Conservation (phyloP, 2,888 invertebrate genomes). For the Quadriops clusia region DNA sequence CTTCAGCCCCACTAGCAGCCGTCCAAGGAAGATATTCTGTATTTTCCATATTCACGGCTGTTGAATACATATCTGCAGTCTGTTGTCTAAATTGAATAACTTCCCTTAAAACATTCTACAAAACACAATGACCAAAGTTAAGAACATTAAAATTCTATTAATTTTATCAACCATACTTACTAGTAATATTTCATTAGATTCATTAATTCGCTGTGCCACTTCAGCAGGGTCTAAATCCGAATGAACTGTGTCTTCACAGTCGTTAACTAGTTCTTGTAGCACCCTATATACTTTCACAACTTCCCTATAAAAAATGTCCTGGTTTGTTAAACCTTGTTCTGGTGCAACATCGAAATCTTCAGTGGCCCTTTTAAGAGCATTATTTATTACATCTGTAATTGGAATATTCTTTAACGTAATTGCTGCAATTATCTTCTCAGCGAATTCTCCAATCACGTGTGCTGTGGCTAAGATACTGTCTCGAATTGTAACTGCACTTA, state of each 20-base stretch:
- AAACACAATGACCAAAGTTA: conserved; percentile 12
- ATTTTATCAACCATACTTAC: conserved; percentile 25
- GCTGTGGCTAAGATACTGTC: conserved; percentile 44
- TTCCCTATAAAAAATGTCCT: conserved; percentile 66
- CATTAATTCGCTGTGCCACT: conserved; percentile 42
- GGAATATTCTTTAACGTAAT: conserved; percentile 56
- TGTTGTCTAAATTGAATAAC: conserved; percentile 52
- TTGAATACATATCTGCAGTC: conserved; percentile 41
- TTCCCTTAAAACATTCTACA: conserved; percentile 50
- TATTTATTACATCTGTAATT: conserved; percentile 42
- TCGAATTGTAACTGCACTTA: conserved; percentile 32
- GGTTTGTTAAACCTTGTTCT: conserved; percentile 46
- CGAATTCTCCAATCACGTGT: conserved; percentile 46
- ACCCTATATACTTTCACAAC: conserved; percentile 54
- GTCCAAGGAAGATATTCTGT: conserved; percentile 69
- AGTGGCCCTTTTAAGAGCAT: conserved; percentile 45
- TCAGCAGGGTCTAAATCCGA: conserved; percentile 46
- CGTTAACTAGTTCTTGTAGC: conserved; percentile 48
- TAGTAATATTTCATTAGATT: conserved; percentile 47
- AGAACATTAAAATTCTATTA: conserved; percentile 4
- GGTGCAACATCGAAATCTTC: conserved; percentile 35
- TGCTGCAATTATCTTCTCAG: conserved; percentile 70
- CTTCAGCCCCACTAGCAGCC: conserved; percentile 45
- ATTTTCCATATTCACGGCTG: conserved; percentile 32
- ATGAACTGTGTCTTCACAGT: conserved; percentile 47